Conservation (phyloP, 1,140 invertebrate genomes). For the Drosophila trapezifrons region DNA sequence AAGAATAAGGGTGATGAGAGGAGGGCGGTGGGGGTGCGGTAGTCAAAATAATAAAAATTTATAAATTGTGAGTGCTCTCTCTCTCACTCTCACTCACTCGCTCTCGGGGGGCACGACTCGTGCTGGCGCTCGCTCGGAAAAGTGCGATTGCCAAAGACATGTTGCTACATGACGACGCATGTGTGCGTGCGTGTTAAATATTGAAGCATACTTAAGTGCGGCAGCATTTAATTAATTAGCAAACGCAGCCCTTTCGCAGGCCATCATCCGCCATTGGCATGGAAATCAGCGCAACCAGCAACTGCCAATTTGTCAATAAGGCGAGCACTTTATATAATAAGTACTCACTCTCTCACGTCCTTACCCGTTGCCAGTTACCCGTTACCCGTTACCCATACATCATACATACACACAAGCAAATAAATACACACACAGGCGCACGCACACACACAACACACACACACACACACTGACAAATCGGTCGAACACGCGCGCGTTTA, state of each 20-base stretch:
- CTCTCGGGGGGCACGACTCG: background rate
- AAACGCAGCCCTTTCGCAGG: conserved; percentile 36
- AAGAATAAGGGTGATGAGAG: background rate
- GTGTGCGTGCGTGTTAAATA: conserved; percentile 33
- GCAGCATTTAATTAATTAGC: conserved; percentile 67
- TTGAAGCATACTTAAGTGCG: conserved; percentile 68
- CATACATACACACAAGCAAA: background rate
- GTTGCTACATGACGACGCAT: conserved; percentile 31
- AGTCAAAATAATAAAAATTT: conserved; percentile 72
- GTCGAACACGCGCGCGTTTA: conserved; percentile 71
- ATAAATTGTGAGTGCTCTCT: conserved; percentile 44
- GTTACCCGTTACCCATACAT: conserved; percentile 23
- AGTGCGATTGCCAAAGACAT: conserved; percentile 40
- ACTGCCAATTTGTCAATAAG: conserved; percentile 48
- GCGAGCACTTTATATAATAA: conserved; percentile 74
- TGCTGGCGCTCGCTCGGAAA: conserved; percentile 11
- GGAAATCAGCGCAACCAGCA: conserved; percentile 36
- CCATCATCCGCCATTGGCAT: conserved; percentile 2
- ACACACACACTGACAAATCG: conserved; percentile 5
- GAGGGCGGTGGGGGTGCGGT: conserved; percentile 1
- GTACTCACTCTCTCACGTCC: conserved; percentile 48
- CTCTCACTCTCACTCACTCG: background rate
- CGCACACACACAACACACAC: conserved; percentile 8
- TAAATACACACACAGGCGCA: conserved; percentile 10
- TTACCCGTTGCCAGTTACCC: conserved; percentile 2